phyloP scores from a whole-genome alignment of 2,797 vertebrate species.

The Antrozous pallidus region DNA sequence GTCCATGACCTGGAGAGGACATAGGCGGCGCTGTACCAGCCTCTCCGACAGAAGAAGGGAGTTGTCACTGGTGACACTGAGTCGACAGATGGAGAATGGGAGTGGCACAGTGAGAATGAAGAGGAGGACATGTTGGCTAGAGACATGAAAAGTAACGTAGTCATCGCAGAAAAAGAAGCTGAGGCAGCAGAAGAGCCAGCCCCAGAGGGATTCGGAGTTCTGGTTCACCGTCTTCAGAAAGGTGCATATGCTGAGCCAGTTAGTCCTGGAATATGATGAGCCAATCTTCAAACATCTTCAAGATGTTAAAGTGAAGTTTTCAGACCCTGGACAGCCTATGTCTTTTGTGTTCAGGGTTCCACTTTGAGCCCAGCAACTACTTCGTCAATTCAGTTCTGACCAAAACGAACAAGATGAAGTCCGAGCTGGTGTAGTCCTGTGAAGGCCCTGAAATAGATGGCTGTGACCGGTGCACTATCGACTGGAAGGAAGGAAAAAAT shows the following conservation, averaged over 20 bases:
- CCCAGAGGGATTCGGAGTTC: conserved; percentile 95
- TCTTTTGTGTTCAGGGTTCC: conserved; percentile 97
- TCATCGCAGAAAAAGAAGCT: conserved; percentile 90
- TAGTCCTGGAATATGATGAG: conserved; percentile 97
- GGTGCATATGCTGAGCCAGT: conserved; percentile 95
- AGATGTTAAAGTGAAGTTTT: conserved; percentile 96
- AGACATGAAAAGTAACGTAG: conserved; percentile 91
- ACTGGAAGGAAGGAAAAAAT: conserved; percentile 97
- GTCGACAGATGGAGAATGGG: conserved; percentile 94
- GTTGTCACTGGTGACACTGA: conserved; percentile 90
- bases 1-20: conserved; percentile 97
- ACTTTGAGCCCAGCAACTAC: conserved; percentile 95
- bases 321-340: conserved; percentile 94
- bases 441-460: conserved; percentile 98
- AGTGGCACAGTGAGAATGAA: conserved; percentile 94
- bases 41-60: conserved; percentile 94
- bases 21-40: conserved; percentile 93
- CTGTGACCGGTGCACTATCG: conserved; percentile 96
- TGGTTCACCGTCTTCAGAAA: conserved; percentile 98
- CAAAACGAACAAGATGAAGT: conserved; percentile 98
- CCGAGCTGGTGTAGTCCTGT: conserved; percentile 95
- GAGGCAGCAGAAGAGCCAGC: conserved; percentile 85
- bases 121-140: conserved; percentile 94
- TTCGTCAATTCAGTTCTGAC: conserved; percentile 95
- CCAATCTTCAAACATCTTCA: conserved; percentile 96